Conservation (phyloP, 2,113 vertebrate genomes). For the Serinus canaria region DNA sequence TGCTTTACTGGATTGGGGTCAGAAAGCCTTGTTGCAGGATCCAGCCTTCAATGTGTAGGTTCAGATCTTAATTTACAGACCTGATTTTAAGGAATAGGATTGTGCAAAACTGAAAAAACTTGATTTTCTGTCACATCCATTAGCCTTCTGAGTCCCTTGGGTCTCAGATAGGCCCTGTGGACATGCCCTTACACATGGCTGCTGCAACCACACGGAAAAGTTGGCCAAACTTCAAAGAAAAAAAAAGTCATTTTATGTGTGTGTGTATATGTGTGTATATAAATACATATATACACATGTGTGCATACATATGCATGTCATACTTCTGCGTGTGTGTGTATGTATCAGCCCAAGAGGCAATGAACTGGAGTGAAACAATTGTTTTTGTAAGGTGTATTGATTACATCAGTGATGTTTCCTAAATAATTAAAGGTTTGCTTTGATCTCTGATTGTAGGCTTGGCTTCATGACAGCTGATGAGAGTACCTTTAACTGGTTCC, state of each 20-base stretch:
- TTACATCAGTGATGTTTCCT: conserved; percentile 52
- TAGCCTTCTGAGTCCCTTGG: background rate
- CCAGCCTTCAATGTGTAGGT: background rate
- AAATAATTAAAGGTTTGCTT: conserved; percentile 54
- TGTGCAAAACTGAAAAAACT: conserved; percentile 44
- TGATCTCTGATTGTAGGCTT: conserved; percentile 54
- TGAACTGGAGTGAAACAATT: conserved; percentile 16
- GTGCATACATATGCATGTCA: background rate
- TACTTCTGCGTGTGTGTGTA: background rate
- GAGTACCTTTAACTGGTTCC: background rate
- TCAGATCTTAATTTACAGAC: conserved; percentile 28
- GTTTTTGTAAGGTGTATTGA: conserved; percentile 32
- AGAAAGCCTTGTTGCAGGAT: background rate
- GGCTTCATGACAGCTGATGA: conserved; percentile 13
- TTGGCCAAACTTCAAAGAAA: conserved; percentile 43
- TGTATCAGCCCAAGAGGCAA: background rate
- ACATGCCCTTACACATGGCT: background rate
- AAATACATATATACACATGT: accelerated
- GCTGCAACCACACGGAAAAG: background rate
- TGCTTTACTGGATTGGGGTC: background rate
- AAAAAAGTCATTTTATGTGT: background rate
- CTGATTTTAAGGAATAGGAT: background rate
- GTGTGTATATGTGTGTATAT: no score
- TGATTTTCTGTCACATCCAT: conserved; percentile 6
- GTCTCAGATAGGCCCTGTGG: background rate